Evolutionary conservation across 2,113 vertebrate species (phyloP).

Genomic region (Gobio gobio): DNA sequence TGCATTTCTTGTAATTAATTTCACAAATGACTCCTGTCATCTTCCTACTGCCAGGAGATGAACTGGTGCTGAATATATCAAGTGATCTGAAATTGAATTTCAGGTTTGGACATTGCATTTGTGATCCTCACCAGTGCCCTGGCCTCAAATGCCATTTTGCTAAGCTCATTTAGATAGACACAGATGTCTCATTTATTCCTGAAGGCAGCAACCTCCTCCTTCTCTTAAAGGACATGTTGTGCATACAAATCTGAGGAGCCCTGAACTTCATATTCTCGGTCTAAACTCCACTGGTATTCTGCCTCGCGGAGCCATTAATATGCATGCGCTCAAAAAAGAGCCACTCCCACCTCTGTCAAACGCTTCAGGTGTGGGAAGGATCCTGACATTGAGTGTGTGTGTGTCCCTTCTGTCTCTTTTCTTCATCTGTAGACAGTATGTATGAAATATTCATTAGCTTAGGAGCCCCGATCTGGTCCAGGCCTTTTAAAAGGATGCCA

Average conservation of each 20-base stretch:
- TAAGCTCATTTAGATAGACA: conserved; percentile 50
- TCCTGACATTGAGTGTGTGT: conserved; percentile 6
- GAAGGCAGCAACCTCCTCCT: conserved; percentile 26
- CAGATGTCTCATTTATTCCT: conserved; percentile 47
- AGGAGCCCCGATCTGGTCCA: conserved; percentile 39
- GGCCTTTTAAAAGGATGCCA: conserved; percentile 41
- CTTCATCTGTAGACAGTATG: not conserved
- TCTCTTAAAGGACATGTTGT: conserved; percentile 45
- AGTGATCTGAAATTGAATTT: conserved; percentile 49
- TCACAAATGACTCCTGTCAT: conserved; percentile 46
- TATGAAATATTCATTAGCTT: conserved; percentile 59
- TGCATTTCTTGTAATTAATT: conserved; percentile 51
- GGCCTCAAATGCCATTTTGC: conserved; percentile 46
- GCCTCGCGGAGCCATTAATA: not conserved
- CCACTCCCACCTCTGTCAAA: not conserved
- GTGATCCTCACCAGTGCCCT: conserved; percentile 16
- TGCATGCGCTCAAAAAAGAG: not conserved
- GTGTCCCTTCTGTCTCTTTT: not conserved
- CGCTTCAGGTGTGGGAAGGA: not conserved
- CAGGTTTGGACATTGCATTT: conserved; percentile 45
- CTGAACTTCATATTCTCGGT: conserved; percentile 28
- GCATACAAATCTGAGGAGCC: conserved; percentile 28
- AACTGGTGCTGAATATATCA: conserved; percentile 44
- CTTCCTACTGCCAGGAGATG: conserved; percentile 29
- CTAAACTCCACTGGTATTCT: conserved; percentile 15